Percentiles rank a stretch among this genome's conserved stretches.
phyloP scores from a whole-genome alignment of 2,888 invertebrate genomes.

The Chelonus formosanus region DNA sequence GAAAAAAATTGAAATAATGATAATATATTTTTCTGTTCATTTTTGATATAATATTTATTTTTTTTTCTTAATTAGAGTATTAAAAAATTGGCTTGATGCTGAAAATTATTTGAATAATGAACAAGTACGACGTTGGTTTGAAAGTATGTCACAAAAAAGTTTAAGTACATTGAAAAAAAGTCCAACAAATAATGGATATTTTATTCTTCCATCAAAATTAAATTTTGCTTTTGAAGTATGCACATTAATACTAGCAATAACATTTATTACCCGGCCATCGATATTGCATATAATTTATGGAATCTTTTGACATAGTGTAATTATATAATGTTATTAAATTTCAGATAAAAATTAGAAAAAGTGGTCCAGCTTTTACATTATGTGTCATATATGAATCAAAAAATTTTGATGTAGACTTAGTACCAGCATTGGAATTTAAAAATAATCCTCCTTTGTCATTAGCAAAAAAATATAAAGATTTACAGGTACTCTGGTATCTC shows the following conservation, averaged over 20 bases:
- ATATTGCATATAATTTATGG: too few species aligned
- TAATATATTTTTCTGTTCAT: neutral
- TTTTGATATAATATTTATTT: conserved; percentile 2
- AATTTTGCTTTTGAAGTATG: neutral
- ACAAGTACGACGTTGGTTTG: conserved; percentile 69
- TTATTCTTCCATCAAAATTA: neutral
- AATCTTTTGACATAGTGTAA: too few species aligned
- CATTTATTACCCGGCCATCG: too few species aligned
- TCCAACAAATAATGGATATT: neutral
- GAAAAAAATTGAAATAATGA: neutral
- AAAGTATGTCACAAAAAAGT: conserved; percentile 66
- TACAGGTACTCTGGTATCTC: conserved; percentile 62
- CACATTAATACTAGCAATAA: neutral
- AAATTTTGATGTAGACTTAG: conserved; percentile 67
- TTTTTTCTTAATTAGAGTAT: conserved; percentile 53
- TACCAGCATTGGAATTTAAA: conserved; percentile 67
- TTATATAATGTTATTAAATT: conserved; percentile 36
- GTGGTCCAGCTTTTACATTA: conserved; percentile 70
- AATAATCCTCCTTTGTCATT: conserved; percentile 64
- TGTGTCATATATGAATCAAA: conserved; percentile 52
- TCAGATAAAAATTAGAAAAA: conserved; percentile 61
- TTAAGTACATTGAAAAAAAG: conserved; percentile 43
- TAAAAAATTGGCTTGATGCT: conserved; percentile 65
- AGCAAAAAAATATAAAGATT: neutral
- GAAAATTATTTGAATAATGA: conserved; percentile 66